These are phyloP conservation scores for Toxotes lorentzi DNA, from an alignment of 2,797 vertebrate genomes.

Conservation along the genomic window DNA sequence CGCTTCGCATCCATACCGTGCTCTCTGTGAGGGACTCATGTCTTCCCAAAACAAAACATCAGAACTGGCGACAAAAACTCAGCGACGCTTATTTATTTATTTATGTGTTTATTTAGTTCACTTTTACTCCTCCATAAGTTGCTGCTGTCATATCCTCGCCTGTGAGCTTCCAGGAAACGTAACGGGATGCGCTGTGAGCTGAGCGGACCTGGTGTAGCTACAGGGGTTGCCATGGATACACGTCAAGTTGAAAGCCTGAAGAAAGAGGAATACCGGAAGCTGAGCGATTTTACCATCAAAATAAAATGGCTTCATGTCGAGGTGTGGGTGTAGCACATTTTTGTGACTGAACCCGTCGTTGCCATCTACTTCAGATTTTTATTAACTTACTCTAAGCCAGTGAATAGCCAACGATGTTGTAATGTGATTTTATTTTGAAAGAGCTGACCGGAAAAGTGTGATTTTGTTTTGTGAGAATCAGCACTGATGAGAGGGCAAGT, in stretches of 20 bases:
- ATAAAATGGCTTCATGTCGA: neutral
- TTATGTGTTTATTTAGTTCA: no score
- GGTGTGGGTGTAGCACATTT: neutral
- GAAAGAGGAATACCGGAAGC: constrained; percentile 31
- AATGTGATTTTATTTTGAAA: constrained; percentile 10
- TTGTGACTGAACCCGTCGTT: neutral
- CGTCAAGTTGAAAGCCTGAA: neutral
- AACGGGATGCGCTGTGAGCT: constrained; percentile 44
- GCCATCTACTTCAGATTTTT: fast-evolving
- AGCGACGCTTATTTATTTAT: neutral
- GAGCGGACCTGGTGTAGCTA: constrained; percentile 46
- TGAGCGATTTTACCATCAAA: neutral
- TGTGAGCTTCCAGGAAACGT: constrained; percentile 21
- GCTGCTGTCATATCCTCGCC: constrained; percentile 6
- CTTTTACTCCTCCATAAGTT: neutral
- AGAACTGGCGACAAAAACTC: neutral
- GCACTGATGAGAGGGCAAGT: neutral
- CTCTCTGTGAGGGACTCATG: constrained; percentile 81
- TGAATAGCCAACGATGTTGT: neutral
- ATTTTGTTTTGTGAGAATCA: neutral
- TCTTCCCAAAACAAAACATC: constrained; percentile 3
- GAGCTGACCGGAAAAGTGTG: neutral
- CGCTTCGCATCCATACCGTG: constrained; percentile 66
- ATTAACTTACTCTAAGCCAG: no score
- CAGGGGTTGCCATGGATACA: constrained; percentile 68